Percentiles rank a stretch among this genome's conserved stretches.
Evolutionary conservation across 1,140 invertebrate genomes (phyloP).

Genomic region (Octopus bimaculoides): DNA sequence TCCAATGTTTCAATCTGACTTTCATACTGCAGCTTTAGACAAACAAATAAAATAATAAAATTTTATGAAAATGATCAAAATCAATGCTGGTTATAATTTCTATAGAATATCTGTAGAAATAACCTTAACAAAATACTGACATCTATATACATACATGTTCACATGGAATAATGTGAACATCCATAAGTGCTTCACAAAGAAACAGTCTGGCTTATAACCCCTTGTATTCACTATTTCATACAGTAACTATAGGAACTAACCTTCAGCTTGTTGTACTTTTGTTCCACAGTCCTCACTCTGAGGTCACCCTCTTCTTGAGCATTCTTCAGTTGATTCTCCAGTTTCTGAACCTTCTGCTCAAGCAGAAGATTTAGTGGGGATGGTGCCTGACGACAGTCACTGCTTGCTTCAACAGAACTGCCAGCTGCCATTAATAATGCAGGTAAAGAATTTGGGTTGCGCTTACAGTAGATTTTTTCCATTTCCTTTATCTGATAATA

Average conservation of each 20-base stretch:
- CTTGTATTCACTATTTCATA: too few species aligned
- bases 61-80: too few species aligned
- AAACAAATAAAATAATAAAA: too few species aligned
- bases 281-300: slow-evolving; percentile 48
- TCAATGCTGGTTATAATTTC: too few species aligned
- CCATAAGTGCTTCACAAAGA: too few species aligned
- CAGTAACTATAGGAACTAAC: slow-evolving; percentile 22
- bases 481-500: slow-evolving; percentile 50
- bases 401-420: neutral
- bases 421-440: slow-evolving; percentile 51
- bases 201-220: too few species aligned
- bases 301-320: slow-evolving; percentile 45
- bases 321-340: slow-evolving; percentile 47
- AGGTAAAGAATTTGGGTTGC: slow-evolving; percentile 53
- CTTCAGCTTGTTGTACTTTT: slow-evolving; percentile 54
- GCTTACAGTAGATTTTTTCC: slow-evolving; percentile 48
- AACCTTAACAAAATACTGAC: too few species aligned
- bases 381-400: neutral
- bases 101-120: too few species aligned
- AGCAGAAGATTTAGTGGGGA: slow-evolving; percentile 33
- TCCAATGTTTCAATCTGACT: too few species aligned
- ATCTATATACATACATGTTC: too few species aligned
- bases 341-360: slow-evolving; percentile 46
- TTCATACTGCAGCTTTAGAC: too few species aligned
- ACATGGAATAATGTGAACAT: too few species aligned